Evolutionary conservation across 2,797 vertebrate species (phyloP).

Genomic region (Myotis vivesi): DNA sequence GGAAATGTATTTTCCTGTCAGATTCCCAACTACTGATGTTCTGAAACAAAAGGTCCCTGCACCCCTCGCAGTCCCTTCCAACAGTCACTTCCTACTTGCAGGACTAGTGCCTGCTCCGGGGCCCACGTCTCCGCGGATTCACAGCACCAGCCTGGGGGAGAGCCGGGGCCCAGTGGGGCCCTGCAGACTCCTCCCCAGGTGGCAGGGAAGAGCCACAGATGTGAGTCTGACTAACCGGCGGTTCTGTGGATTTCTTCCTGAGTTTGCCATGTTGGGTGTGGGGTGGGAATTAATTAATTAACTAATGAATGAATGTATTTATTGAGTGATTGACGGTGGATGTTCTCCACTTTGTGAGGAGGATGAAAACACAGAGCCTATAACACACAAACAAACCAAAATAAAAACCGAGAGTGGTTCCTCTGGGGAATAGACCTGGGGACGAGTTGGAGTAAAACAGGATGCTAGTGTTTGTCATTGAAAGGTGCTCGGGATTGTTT

Average conservation of each 20-base stretch:
- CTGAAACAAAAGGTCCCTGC: constrained; percentile 71
- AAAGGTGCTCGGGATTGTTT: not conserved
- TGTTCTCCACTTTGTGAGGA: not conserved
- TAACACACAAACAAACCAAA: not conserved
- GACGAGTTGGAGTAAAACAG: not conserved
- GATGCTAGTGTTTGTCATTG: not conserved
- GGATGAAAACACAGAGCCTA: not conserved
- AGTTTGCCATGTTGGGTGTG: not conserved
- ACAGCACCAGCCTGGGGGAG: fast-evolving
- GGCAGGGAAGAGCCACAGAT: not conserved
- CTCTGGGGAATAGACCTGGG: not conserved
- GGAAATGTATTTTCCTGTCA: constrained; percentile 76
- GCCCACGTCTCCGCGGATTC: not conserved
- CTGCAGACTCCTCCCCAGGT: not conserved
- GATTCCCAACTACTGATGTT: constrained; percentile 77
- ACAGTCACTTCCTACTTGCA: not conserved
- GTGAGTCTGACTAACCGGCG: not conserved
- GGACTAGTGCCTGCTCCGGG: not conserved
- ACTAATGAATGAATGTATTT: too few relatives aligned
- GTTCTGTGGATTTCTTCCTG: not conserved
- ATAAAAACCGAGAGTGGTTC: not conserved
- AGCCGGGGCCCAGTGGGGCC: fast-evolving
- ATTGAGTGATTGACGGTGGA: fast-evolving
- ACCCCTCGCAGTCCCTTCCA: constrained; percentile 41
- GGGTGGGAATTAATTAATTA: not conserved